A percentile compares a stretch with the other conserved stretches of the same genome.
These are phyloP conservation scores for Clarias batrachus DNA, from an alignment of 2,113 vertebrate species.

Conservation along the genomic window DNA sequence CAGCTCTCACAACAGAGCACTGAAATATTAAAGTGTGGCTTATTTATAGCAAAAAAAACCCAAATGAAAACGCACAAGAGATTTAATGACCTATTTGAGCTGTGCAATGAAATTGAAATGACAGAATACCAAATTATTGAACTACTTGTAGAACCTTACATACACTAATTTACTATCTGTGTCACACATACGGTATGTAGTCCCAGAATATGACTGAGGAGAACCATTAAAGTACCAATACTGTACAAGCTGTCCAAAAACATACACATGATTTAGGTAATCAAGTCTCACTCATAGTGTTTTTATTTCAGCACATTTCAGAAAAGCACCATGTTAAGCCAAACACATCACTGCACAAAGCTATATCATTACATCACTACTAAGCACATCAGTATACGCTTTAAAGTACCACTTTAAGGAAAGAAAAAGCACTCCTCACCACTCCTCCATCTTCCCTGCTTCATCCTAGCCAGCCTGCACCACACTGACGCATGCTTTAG, in stretches of 20 bases:
- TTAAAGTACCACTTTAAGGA: neutral
- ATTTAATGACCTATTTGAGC: slow-evolving; percentile 39
- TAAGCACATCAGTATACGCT: neutral
- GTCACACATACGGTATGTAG: neutral
- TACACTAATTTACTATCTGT: neutral
- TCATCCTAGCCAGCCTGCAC: slow-evolving; percentile 8
- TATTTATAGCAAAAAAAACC: slow-evolving; percentile 39
- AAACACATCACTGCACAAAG: neutral
- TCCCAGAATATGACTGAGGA: too few species aligned
- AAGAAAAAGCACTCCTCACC: slow-evolving; percentile 35
- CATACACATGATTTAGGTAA: neutral
- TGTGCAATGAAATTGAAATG: slow-evolving; percentile 16
- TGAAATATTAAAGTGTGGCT: slow-evolving; percentile 32
- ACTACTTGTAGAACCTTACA: neutral
- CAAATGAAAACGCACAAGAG: slow-evolving; percentile 14
- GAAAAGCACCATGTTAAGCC: neutral
- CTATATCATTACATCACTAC: neutral
- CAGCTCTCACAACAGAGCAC: slow-evolving; percentile 21
- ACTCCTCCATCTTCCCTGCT: neutral
- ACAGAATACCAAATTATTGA: neutral
- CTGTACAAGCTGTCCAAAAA: neutral
- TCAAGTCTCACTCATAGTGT: neutral
- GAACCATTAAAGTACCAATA: neutral
- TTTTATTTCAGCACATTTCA: neutral
- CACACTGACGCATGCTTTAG: neutral